Base-by-base conservation (phyloP, 2,113 vertebrate genomes). In the Lontra canadensis region DNA sequence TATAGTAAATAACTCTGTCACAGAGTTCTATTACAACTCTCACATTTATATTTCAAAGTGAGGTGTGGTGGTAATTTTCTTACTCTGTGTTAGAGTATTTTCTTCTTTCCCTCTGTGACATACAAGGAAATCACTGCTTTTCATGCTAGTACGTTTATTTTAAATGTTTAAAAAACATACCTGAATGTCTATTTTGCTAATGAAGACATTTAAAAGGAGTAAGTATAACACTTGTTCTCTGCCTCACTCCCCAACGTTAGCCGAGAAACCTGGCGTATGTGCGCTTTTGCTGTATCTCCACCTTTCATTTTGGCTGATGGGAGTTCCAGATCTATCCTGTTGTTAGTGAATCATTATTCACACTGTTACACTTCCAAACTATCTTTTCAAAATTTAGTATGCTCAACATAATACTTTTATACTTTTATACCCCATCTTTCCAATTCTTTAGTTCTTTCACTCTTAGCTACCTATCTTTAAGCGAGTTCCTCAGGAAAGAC, bases 41-140 rank as follows among this genome's bases (percentile, higher is more conserved):
- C 61, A 87, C 65, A 90, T 39, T 94, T 81, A 71, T 49, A 83
- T 83, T 94, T 96, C 47, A 95, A 87, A 96, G 55, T 55, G 12
- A 69, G 94, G 20, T 88, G 29, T 4, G 7, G 39, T 79, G 15
- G n/a, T 92, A 52, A 26, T 93, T 55, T 91, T 78, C 78, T 84
- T 83, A 76, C 15, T 91, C 49, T 69, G 7, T 55, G 34, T 15
- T 61, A 0, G 31, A 14, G 29, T 79, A 73, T 26, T 71, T 95
- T 91, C 39, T 44, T 87, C 85, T n/a, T 84, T 84, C 39, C 23
- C 73, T 83, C 49, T 88, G 13, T 85, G 49, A 76, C n/a, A 61
- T 47, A 88, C 1, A n/a, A 89, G 4, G 21, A 79, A 79, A 94
- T 78, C 6, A 81, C 6, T 85, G 42, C 34, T 88, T 74, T 84